Conservation (phyloP, 2,888 invertebrate species). For the Diplazon laetatorius region DNA sequence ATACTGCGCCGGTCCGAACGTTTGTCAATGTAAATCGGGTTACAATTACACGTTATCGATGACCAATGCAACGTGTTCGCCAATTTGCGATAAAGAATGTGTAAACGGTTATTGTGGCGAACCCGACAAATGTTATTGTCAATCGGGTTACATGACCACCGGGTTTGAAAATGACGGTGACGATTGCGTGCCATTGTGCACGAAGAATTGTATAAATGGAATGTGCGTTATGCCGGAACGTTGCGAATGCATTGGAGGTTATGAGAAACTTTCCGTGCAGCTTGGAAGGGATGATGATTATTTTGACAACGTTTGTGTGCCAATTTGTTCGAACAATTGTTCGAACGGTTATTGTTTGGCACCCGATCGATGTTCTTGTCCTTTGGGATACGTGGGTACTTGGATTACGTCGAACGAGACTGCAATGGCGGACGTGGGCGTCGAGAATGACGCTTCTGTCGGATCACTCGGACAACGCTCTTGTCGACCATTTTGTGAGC, state of each 20-base stretch:
- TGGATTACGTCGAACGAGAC: neutral
- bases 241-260: slow-evolving; percentile 79
- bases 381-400: slow-evolving; percentile 52
- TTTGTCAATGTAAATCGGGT: slow-evolving; percentile 45
- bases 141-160: slow-evolving; percentile 48
- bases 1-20: slow-evolving; percentile 42
- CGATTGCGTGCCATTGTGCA: slow-evolving; percentile 65
- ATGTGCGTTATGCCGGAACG: slow-evolving; percentile 79
- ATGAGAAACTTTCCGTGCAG: slow-evolving; percentile 39
- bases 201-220: slow-evolving; percentile 81
- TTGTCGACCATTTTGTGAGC: slow-evolving; percentile 72
- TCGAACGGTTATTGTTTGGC: slow-evolving; percentile 70
- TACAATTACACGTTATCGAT: neutral
- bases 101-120: slow-evolving; percentile 47
- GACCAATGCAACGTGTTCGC: slow-evolving; percentile 41
- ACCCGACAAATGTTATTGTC: slow-evolving; percentile 61
- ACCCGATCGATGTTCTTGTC: slow-evolving; percentile 70
- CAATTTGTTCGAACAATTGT: slow-evolving; percentile 76
- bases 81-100: slow-evolving; percentile 55
- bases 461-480: slow-evolving; percentile 53
- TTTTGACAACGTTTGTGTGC: slow-evolving; percentile 73
- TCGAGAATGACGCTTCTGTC: slow-evolving; percentile 24
- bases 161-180: slow-evolving; percentile 11
- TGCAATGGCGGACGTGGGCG: slow-evolving; percentile 38
- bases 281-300: neutral